Evolutionary conservation across 1,140 invertebrate species (phyloP), one percentile per base, ranked within the genome.

Genomic region (Trissolcus basalis): DNA sequence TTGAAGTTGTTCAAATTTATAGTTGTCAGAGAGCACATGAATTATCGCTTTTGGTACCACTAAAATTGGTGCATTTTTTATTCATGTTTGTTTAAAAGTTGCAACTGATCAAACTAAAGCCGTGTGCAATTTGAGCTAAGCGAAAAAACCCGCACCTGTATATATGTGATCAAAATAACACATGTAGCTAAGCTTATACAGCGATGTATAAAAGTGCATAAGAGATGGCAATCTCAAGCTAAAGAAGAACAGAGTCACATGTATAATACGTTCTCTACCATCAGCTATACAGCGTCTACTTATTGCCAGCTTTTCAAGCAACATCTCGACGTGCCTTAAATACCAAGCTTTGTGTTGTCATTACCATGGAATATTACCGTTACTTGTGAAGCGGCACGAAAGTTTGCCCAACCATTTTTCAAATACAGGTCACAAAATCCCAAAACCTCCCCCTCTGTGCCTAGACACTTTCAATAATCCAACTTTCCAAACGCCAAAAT

Each of bases 141-240:
- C 59, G 6, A 70, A 70, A 71, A 61, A 43, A n/a, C n/a, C 19
- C 27, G 7, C 27, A 47, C 51, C 36, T n/a, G n/a, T n/a, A n/a
- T n/a, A n/a, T 51, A 43, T 63, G 49, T 64, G 59, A 71, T 71
- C 59, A 72, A 72, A 72, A 72, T 72, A 64, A 64, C 69, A 64
- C 54, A 63, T 63, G 63, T 71, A 71, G 53, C 53, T 51, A 64
- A 64, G 69, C 69, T 56, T 59, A 44, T 50, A 64, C 54, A 53
- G 55, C 77, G 79, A 81, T 79, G 79, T 72, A 86, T 85, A 86
- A 88, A 87, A 86, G 85, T 86, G 84, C 84, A 87, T 83, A 85
- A 86, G 83, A 88, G 85, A 85, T 86, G 80, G 80, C 85, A 85
- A 87, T 86, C 84, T 82, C 74, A 55, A 70, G 77, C 80, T 65